These are phyloP conservation scores for Argynnis bischoffii DNA, from an alignment of 2,888 invertebrate genomes.

Conservation along the genomic window DNA sequence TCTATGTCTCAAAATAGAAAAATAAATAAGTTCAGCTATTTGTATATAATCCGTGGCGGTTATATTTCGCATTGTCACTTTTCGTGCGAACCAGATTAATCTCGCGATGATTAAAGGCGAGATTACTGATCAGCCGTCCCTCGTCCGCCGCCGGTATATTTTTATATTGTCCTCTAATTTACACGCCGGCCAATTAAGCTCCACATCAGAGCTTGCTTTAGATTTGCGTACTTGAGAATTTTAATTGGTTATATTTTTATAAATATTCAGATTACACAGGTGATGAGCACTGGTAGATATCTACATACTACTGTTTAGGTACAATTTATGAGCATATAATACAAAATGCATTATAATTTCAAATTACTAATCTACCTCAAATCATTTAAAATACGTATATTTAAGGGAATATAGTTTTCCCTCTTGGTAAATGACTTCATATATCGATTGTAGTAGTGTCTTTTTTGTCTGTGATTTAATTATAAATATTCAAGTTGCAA, in stretches of 20 bases:
- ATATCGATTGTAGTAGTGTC: too few species aligned
- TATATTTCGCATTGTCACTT: slow-evolving; percentile 44
- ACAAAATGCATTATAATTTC: too few species aligned
- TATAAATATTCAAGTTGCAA: too few species aligned
- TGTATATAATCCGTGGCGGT: slow-evolving; percentile 14
- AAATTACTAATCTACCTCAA: too few species aligned
- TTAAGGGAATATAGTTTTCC: too few species aligned
- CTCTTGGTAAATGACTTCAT: too few species aligned
- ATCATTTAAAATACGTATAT: too few species aligned
- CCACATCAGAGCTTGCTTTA: slow-evolving; percentile 56
- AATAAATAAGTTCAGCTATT: slow-evolving; percentile 1
- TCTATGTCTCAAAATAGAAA: neutral
- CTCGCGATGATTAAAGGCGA: slow-evolving; percentile 56
- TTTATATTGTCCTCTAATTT: slow-evolving; percentile 69
- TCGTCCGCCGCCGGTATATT: slow-evolving; percentile 51
- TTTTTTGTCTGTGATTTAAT: too few species aligned
- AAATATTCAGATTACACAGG: slow-evolving; percentile 10
- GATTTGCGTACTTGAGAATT: slow-evolving; percentile 43
- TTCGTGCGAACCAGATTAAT: slow-evolving; percentile 58
- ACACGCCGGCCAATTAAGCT: slow-evolving; percentile 71
- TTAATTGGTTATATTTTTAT: slow-evolving; percentile 44
- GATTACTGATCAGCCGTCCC: slow-evolving; percentile 53
- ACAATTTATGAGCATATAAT: too few species aligned
- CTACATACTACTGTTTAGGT: neutral
- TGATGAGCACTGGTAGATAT: neutral